Evolutionary conservation across 2,113 vertebrate species (phyloP), one percentile per base, ranked within the genome.

Genomic region (Trichomycterus rosablanca): DNA sequence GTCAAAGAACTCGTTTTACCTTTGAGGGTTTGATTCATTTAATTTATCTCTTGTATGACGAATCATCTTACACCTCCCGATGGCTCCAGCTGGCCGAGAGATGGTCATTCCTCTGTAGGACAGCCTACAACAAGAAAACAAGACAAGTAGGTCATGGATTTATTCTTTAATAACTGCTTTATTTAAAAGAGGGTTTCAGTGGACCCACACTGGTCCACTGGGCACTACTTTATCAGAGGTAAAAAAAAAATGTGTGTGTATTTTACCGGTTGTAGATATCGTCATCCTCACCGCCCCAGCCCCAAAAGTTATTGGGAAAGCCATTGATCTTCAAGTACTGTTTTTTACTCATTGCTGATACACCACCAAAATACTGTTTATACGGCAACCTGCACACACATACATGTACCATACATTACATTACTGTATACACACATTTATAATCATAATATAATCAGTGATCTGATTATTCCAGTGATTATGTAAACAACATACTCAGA

Each of bases 281-380:
- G 2, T 98, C 95, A 32, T 98, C 95, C 88, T 98, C 96, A 0
- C 96, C 96, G 16, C 96, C 96, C 96, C 96, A 98, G 60, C 96
- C 96, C 96, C 96, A 98, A 58, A 96, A 98, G 74, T 94, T 93
- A 78, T 98, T 98, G 44, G 96, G 95, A 78, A 98, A 98, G 57
- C 96, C 96, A 7, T 98, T 98, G 70, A 98, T 98, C 74, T 89
- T 91, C 68, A 86, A 77, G 71, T 83, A 97, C 42, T 98, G 96
- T 1, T 91, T 83, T 76, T 92, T 95, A 78, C 90, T 97, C 74
- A 98, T 74, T 9, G 95, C 92, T 15, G 95, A 95, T 2, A 97
- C 93, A 0, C 94, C 96, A 57, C 95, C 96, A 20, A 98, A 98
- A 74, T 90, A 97, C 74, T 98, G 94, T 8, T 88, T 87, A 34